Conservation (phyloP, 2,888 invertebrate genomes). For the Druceiella hillmani region DNA sequence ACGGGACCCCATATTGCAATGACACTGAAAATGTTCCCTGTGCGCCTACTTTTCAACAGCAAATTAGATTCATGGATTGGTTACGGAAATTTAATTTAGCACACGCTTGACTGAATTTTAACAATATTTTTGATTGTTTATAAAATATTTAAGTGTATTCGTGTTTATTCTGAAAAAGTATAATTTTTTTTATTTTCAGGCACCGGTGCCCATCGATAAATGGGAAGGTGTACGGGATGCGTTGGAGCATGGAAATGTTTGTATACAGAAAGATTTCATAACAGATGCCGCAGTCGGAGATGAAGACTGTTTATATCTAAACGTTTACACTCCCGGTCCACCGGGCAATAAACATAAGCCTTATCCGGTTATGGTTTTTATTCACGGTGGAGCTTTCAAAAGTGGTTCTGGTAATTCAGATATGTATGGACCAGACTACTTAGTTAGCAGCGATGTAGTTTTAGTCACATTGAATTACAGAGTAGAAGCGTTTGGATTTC, state of each 20-base stretch:
- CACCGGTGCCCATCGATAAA: neutral
- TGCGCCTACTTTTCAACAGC: too few relatives aligned
- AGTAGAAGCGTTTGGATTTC: constrained; percentile 3
- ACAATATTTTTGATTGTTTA: too few relatives aligned
- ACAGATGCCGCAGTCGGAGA: neutral
- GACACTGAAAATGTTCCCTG: too few relatives aligned
- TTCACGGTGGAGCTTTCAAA: constrained; percentile 4
- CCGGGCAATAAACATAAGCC: neutral
- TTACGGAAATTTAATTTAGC: too few relatives aligned
- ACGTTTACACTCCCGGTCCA: constrained; percentile 3
- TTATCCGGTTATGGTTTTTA: constrained; percentile 3
- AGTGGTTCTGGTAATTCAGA: constrained; percentile 1
- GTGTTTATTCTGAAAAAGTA: too few relatives aligned
- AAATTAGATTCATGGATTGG: too few relatives aligned
- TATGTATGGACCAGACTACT: constrained; percentile 2
- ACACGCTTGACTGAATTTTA: too few relatives aligned
- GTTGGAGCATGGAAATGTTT: neutral
- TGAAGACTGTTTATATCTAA: constrained; percentile 6
- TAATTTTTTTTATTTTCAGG: too few relatives aligned
- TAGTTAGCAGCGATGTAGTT: constrained; percentile 1
- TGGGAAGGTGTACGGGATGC: constrained; percentile 5
- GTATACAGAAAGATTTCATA: neutral
- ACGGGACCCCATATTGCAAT: too few relatives aligned
- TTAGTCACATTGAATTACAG: constrained; percentile 5
- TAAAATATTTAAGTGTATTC: too few relatives aligned